Evolutionary conservation across 2,797 vertebrate species (phyloP), one percentile per base, ranked within the genome.

Genomic region (Lophotriccus pileatus): DNA sequence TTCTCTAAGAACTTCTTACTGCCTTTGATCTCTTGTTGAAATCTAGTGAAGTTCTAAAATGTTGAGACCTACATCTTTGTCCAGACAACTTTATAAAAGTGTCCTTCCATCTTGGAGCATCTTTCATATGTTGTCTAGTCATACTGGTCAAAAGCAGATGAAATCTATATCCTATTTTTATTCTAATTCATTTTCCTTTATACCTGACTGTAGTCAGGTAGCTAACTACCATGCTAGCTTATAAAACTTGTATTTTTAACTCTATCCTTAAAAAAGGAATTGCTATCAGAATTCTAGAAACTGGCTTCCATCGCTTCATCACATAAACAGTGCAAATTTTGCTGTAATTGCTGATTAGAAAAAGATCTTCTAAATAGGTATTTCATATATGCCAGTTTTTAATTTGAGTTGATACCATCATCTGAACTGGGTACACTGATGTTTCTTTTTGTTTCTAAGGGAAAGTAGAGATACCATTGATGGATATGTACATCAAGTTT

Each of bases 311-410:
- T 23, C 36, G 7, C 16, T 46, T 59, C 3, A 20, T 5, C 10
- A 52, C 16, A 16, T 12, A 12, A 68, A 41, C 30, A 59, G 21
- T 0, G 0, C 32, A 62, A 68, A 55, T 43, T 13, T 36, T 36
- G 22, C 28, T 24, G 13, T 14, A 49, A 69, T 49, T 69, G 10
- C 11, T 56, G 32, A 49, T 49, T 68, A 56, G 19, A 52, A 69
- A 69, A 75, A 81, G 47, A 55, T 6, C 15, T 43, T 43, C 36
- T 68, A 43, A 68, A 20, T 21, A 62, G 13, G 6, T 37, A 7
- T 43, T 69, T 62, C 23, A 37, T 43, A 43, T 28, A 43, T 21
- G 13, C 27, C 11, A 28, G 19, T 23, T 43, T 63, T 69, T 67
- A 24, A 52, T 52, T n/a, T 52, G 8, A 58, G 27, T 22, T 46